Base-by-base conservation (phyloP, 2,113 vertebrate species). In the Paramormyrops kingsleyae region DNA sequence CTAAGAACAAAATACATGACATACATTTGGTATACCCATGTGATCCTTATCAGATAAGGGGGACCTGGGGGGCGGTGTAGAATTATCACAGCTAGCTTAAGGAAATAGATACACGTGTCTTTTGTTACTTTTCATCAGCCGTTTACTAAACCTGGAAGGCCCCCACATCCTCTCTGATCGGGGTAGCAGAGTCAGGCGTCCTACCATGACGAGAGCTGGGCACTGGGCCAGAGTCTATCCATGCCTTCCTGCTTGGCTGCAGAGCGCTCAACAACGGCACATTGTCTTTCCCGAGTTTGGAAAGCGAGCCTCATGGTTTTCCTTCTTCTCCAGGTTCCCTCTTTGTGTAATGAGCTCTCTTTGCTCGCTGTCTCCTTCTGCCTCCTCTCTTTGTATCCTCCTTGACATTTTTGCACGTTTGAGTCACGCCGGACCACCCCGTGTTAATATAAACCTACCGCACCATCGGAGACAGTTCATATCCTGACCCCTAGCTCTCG, bases 371-470 rank as follows among this genome's bases (percentile, higher is more conserved):
- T 86, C 39, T 87, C 83, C 56, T 15, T 13, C 47, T 80, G 90
- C 44, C 92, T 70, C 87, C 47, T 89, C 83, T 88, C 91, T 53
- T 62, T 91, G 89, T 92, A 91, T 95, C 93, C 94, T 90, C 93
- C 90, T 92, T 93, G 92, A 94, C 92, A 95, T 96, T 93, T 95
- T 95, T 95, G 90, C 91, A 89, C 39, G 87, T 91, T 93, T 91
- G 87, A 92, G 94, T 96, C 93, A 95, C 92, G 83, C 59, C 15
- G 8, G 95, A 96, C 95, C 95, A 95, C 95, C 95, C 94, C 88
- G 93, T 56, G 92, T 92, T 94, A 93, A 92, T 90, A 91, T 95
- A 95, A 94, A 95, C 94, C 94, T 91, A 89, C 88, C 5, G 70
- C 66, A 35, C 90, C 90, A 92, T 92, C 88, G 42, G 83, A 91